These are phyloP conservation scores for Charina bottae DNA, from an alignment of 2,113 vertebrate species.

Conservation along the genomic window DNA sequence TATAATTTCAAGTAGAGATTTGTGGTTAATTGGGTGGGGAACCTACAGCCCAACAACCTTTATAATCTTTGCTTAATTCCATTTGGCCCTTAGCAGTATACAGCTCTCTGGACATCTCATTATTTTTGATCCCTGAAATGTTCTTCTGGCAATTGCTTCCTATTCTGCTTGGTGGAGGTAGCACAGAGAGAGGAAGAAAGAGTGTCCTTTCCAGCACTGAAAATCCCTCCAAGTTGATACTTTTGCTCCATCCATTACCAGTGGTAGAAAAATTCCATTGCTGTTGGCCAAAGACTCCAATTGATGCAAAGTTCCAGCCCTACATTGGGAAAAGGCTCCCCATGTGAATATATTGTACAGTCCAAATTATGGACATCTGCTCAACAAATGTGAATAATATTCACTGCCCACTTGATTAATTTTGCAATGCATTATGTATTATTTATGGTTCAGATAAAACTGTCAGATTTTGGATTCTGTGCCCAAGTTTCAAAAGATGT, in stretches of 20 bases:
- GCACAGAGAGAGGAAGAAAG: not conserved
- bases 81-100: not conserved
- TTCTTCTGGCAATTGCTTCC: too few relatives aligned
- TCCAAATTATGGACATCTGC: not conserved
- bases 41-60: not conserved
- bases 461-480: slow-evolving; percentile 98
- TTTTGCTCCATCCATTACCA: not conserved
- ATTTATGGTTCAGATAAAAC: slow-evolving; percentile 85
- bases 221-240: not conserved
- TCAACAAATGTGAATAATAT: not conserved
- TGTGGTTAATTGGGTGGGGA: not conserved
- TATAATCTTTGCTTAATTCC: not conserved
- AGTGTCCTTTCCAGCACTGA: not conserved
- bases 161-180: not conserved
- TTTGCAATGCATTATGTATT: slow-evolving; percentile 11
- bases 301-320: not conserved
- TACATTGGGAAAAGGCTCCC: not conserved
- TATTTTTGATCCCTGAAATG: not conserved
- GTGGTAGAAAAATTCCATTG: too few relatives aligned
- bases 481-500: slow-evolving; percentile 99
- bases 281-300: not conserved
- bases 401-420: not conserved
- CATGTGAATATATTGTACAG: not conserved
- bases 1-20: not conserved
- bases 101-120: not conserved